Percentiles rank a stretch among this genome's conserved stretches.
Evolutionary conservation across 2,113 vertebrate genomes (phyloP).

Genomic region (Vimba vimba): DNA sequence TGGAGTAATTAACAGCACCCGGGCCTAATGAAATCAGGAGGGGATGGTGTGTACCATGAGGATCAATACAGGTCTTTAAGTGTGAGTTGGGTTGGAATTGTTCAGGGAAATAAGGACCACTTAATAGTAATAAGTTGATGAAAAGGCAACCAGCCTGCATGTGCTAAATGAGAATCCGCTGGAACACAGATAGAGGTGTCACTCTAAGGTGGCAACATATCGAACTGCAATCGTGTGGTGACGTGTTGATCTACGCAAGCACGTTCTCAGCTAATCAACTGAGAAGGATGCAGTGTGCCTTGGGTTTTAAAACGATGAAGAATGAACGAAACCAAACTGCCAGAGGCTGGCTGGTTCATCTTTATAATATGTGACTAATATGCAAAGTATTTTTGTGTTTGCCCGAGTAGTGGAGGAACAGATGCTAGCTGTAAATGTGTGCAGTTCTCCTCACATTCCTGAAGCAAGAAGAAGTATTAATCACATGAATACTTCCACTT

Average conservation of each 20-base stretch:
- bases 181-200: conserved; percentile 56
- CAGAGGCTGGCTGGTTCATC: not conserved
- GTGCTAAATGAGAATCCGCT: conserved; percentile 74
- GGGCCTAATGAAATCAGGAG: conserved; percentile 83
- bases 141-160: conserved; percentile 74
- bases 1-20: conserved; percentile 89
- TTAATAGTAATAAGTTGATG: conserved; percentile 79
- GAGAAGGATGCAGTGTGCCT: conserved; percentile 8
- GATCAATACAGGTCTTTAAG: conserved; percentile 83
- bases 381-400: conserved; percentile 8
- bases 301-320: not conserved
- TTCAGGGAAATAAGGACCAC: conserved; percentile 80
- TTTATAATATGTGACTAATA: conserved; percentile 28
- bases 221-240: conserved; percentile 15
- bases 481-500: conserved; percentile 17
- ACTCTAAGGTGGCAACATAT: conserved; percentile 44
- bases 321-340: not conserved
- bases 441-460: conserved; percentile 22
- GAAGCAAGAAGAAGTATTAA: conserved; percentile 19
- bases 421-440: conserved; percentile 29
- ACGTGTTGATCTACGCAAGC: conserved; percentile 24
- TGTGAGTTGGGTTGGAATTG: conserved; percentile 73
- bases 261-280: conserved; percentile 23
- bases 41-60: conserved; percentile 76
- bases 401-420: conserved; percentile 15